A percentile compares a stretch with the other conserved stretches of the same genome.
Conservation (phyloP, 2,797 vertebrate species). For the Limosa lapponica region DNA sequence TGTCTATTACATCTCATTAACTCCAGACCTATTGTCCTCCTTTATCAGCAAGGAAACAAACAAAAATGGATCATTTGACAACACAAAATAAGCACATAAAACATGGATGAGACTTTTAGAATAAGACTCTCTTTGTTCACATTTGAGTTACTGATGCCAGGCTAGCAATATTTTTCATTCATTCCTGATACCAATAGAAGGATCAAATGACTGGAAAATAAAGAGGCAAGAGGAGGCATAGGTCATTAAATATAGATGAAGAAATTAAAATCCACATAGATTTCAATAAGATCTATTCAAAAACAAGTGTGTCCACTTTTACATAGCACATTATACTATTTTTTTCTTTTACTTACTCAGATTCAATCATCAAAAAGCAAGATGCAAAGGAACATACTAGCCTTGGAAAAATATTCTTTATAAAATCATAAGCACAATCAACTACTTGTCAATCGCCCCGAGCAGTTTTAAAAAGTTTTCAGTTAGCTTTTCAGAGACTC, state of each 20-base stretch:
- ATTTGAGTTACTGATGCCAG: conserved; percentile 55
- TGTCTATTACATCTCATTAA: conserved; percentile 75
- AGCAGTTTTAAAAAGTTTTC: not conserved
- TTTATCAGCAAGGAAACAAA: conserved; percentile 42
- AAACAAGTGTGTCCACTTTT: not conserved
- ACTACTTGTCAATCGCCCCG: not conserved
- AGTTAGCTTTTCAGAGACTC: not conserved
- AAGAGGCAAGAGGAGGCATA: conserved; percentile 69
- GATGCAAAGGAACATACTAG: not conserved
- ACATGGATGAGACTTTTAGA: conserved; percentile 54
- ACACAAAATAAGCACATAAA: conserved; percentile 52
- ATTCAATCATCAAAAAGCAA: not conserved
- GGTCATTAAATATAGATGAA: conserved; percentile 77
- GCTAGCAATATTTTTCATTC: conserved; percentile 59
- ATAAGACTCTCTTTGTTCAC: conserved; percentile 62
- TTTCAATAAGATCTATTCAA: conserved; percentile 40
- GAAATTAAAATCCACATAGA: conserved; percentile 57
- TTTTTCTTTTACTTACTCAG: not conserved
- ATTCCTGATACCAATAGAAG: conserved; percentile 50
- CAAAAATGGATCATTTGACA: conserved; percentile 63
- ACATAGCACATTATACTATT: not conserved
- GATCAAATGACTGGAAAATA: conserved; percentile 79
- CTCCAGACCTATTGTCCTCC: conserved; percentile 57
- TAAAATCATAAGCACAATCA: not conserved
- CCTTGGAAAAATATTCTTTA: not conserved